Base-by-base conservation (phyloP, 1,140 invertebrate genomes). In the Calliphora vicina region DNA sequence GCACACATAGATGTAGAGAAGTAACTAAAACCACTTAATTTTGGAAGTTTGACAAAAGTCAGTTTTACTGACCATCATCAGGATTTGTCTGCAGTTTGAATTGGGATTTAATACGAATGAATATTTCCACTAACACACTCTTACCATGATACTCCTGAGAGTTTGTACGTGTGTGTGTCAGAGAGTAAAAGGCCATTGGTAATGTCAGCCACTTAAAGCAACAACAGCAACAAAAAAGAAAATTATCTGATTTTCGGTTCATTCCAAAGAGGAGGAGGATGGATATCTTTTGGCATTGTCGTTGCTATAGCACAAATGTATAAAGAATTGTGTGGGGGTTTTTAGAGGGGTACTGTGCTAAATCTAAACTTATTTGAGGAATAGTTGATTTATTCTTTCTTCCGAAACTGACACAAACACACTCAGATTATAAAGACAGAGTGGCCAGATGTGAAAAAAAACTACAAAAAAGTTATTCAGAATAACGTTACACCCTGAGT, bases 51-150 rank as follows among this genome's bases (percentile, higher is more conserved):
- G 45, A 57, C 45, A 67, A 67, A 67, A 67, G 61, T 67, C 61
- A 67, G 61, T 67, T 67, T 67, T 67, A 67, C 61, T 67, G 61
- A 67, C 61, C 61, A 67, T 67, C 61, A 67, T 20, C 61, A 20
- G 61, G 20, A 67, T 67, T 23, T 23, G 61, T 67, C 20, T 67
- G 61, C 61, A 67, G 20, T 10, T 23, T 67, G 61, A 23, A 67
- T 67, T 67, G n/a, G 61, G 61, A 67, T 67, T 67, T 67, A 67
- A 67, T 67, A 50, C 17, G 45, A 50, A 13, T 35, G 35, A 35
- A 35, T 35, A 35, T 50, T 17, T 50, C 4, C 45, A 50, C 45
- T 8, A 35, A 50, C 43, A 50, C 4, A 50, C 45, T 15, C 10
- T 29, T 35, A 50, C 45, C 4, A 15, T 50, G 45, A 50, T 50